A percentile compares a stretch with the other conserved stretches of the same genome.
Conservation (phyloP, 2,113 vertebrate genomes). For the Taxidea taxus region DNA sequence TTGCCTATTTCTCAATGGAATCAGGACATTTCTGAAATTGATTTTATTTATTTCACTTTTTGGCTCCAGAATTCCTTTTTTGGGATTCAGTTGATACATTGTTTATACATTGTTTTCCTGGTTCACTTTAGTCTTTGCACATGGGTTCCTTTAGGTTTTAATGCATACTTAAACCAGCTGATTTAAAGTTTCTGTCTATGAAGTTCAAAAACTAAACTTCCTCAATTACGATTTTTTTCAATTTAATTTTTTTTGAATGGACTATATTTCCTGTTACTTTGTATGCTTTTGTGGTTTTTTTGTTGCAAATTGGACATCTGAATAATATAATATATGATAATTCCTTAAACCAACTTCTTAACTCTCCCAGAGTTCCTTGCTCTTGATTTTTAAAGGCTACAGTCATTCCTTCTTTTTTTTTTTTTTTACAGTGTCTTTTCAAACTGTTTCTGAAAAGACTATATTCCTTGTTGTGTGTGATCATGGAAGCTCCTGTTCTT, state of each 20-base stretch:
- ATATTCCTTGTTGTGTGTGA: background rate
- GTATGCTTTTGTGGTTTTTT: background rate
- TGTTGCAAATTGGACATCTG: background rate
- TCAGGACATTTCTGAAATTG: background rate
- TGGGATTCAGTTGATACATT: background rate
- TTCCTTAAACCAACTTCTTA: background rate
- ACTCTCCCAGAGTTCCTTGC: background rate
- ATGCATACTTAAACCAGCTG: background rate
- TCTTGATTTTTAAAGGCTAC: background rate
- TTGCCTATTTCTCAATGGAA: background rate
- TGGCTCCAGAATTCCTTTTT: background rate
- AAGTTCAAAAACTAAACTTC: background rate
- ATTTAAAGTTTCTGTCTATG: background rate
- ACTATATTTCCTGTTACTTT: background rate
- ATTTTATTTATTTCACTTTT: background rate
- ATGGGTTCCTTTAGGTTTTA: background rate
- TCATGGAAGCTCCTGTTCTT: background rate
- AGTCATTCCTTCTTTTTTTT: background rate
- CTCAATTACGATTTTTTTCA: background rate
- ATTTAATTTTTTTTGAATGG: no score
- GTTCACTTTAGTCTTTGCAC: background rate
- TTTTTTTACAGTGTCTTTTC: background rate
- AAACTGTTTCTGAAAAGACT: background rate
- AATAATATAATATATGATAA: background rate
- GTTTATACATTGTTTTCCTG: background rate